Evolutionary conservation across 2,797 vertebrate species (phyloP), one percentile per base, ranked within the genome.

Genomic region (Octomys mimax): DNA sequence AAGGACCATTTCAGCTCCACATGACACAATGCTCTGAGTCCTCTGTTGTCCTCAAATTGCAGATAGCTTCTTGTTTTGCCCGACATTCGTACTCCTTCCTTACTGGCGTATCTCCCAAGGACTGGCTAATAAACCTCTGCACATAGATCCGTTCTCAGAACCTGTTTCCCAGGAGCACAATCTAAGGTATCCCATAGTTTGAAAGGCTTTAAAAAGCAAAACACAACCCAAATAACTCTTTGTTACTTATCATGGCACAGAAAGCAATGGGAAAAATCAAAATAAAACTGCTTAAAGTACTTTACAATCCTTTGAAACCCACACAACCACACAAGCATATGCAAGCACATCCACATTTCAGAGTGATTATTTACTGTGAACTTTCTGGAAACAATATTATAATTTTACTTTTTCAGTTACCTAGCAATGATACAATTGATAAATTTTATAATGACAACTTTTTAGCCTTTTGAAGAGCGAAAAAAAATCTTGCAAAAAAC

Each of bases 371-470:
- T 81, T 64, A 79, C 2, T 21, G 18, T 13, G 83, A 88, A 64
- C 71, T 36, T 83, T 42, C n/a, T 57, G 39, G 14, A 77, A 68
- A 2, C 13, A 57, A 62, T 52, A 13, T 83, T 70, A 57, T 66
- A 42, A 52, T 54, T 82, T 91, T 90, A 26, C 19, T 83, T 96
- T 92, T 57, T 26, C 83, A 75, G 83, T 90, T 57, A 93, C 78
- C 82, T 89, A 78, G 21, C 79, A 90, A 26, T 73, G 39, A 31
- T 80, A 33, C 66, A 73, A 91, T 86, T 83, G 31, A 91, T 39
- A 31, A 31, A 91, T 75, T 73, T 92, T 87, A 52, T 66, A 39
- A 92, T 75, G 46, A 68, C 83, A n/a, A 88, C 26, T 68, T 95
- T 86, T 94, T 42, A 49, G 66, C 31, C 84, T 26, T 96, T 36